Percentiles rank a stretch among this genome's conserved stretches.
These are phyloP conservation scores for Chelon auratus DNA, from an alignment of 2,797 vertebrate species.

Conservation along the genomic window DNA sequence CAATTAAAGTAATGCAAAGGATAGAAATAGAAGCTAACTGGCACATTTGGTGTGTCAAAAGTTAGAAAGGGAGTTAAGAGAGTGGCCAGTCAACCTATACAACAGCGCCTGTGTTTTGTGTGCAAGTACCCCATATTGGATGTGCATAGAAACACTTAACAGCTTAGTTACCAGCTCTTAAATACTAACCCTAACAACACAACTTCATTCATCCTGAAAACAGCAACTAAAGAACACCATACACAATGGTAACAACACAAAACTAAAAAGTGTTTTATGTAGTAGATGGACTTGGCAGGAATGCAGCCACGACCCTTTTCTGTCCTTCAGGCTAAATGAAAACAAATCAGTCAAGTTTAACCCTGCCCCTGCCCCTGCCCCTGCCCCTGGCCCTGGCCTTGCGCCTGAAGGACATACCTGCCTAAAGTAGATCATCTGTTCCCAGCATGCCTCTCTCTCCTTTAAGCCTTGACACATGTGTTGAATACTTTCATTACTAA, in stretches of 20 bases:
- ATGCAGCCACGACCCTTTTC: constrained; percentile 31
- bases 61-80: constrained; percentile 11
- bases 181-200: constrained; percentile 53
- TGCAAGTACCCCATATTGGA: constrained; percentile 30
- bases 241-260: constrained; percentile 1
- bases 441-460: background rate
- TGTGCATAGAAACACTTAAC: constrained; percentile 50
- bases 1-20: constrained; percentile 7
- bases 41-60: constrained; percentile 19
- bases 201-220: constrained; percentile 62
- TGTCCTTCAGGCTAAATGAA: constrained; percentile 47
- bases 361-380: too few species aligned
- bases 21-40: constrained; percentile 15
- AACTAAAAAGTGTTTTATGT: constrained; percentile 23
- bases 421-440: constrained; percentile 28
- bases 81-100: constrained; percentile 27
- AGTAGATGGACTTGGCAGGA: constrained; percentile 25
- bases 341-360: constrained; percentile 49
- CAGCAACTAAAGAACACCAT: constrained; percentile 31
- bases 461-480: constrained; percentile 15
- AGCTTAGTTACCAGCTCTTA: constrained; percentile 58
- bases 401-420: constrained; percentile 38
- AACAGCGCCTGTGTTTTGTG: constrained; percentile 38
- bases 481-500: constrained; percentile 19
- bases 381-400: constrained; percentile 8